Conservation (phyloP, 2,888 invertebrate genomes). For the Cotesia congregata region DNA sequence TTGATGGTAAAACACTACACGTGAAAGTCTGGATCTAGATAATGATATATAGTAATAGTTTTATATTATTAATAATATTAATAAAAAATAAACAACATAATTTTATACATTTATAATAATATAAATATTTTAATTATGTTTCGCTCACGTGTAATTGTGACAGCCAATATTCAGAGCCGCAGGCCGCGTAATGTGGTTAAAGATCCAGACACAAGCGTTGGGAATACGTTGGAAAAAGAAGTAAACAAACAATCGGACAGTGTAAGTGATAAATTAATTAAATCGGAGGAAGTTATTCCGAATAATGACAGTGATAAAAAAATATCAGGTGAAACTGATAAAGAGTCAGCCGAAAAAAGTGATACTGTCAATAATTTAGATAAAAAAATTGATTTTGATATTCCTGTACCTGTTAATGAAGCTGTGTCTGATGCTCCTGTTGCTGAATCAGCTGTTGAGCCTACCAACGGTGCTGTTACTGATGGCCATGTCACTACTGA, state of each 20-base stretch:
- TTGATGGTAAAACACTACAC: background rate
- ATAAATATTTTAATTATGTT: constrained; percentile 38
- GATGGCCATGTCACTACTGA: background rate
- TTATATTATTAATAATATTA: background rate
- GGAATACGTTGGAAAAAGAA: background rate
- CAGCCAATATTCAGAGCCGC: constrained; percentile 77
- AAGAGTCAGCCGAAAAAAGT: no score
- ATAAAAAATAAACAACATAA: background rate
- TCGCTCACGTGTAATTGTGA: constrained; percentile 79
- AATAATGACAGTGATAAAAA: background rate
- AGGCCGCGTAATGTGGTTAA: constrained; percentile 47
- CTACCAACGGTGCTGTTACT: background rate
- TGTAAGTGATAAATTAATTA: constrained; percentile 15
- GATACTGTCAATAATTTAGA: background rate
- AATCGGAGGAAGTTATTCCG: background rate
- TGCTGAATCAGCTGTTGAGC: background rate
- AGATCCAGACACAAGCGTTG: constrained; percentile 27
- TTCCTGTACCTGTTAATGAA: background rate
- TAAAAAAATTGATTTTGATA: background rate
- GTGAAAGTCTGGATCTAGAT: background rate
- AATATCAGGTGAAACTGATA: no score
- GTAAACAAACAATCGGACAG: constrained; percentile 22
- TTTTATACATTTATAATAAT: background rate
- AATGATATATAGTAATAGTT: background rate
- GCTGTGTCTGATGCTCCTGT: background rate